phyloP scores from a whole-genome alignment of 2,797 vertebrate genomes.

The Nannoperca obscura region DNA sequence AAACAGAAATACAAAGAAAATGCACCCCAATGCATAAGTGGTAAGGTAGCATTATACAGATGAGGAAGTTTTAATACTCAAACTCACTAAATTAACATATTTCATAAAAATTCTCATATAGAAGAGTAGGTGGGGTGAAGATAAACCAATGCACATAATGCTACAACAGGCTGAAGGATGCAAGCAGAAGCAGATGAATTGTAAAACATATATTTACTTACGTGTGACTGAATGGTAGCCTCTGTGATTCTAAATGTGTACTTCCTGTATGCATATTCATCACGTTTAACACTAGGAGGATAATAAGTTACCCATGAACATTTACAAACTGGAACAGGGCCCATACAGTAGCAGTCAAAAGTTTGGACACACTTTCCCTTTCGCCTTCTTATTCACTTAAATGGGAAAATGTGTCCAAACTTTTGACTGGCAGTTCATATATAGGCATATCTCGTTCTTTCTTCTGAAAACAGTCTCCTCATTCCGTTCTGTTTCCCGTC shows the following conservation, averaged over 20 bases:
- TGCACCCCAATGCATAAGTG: background rate
- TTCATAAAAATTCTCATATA: background rate
- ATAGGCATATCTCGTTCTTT: background rate
- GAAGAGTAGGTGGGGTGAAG: background rate
- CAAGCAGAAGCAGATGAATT: background rate
- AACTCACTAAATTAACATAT: conserved; percentile 11
- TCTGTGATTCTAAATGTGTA: background rate
- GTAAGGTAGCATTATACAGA: background rate
- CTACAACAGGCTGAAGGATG: background rate
- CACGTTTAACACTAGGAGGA: background rate
- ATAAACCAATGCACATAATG: background rate
- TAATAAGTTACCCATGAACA: background rate
- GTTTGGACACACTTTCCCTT: too few species aligned
- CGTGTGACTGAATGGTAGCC: background rate
- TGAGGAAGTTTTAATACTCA: conserved; percentile 10
- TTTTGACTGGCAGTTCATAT: too few species aligned
- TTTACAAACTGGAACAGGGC: background rate
- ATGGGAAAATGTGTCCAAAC: too few species aligned
- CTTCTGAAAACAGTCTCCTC: background rate
- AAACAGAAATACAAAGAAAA: background rate
- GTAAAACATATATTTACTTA: background rate
- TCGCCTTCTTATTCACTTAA: too few species aligned
- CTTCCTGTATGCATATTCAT: conserved; percentile 4
- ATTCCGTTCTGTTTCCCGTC: background rate
- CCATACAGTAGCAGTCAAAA: too few species aligned